A percentile compares a stretch with the other conserved stretches of the same genome.
Evolutionary conservation across 2,888 invertebrate species (phyloP).

Genomic region (Caenorhabditis drosophilae): DNA sequence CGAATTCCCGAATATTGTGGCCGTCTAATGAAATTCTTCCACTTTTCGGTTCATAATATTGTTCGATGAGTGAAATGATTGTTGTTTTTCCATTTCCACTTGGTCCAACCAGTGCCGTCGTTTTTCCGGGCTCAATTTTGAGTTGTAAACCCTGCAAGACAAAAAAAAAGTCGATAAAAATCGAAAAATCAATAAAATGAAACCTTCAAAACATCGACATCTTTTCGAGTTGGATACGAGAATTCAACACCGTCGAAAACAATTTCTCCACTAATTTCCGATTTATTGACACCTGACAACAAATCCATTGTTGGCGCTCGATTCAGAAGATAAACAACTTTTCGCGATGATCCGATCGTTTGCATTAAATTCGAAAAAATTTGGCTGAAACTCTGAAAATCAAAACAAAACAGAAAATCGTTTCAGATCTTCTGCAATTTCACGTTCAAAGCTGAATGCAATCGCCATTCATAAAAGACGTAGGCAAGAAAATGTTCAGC

Average conservation of each 20-base stretch:
- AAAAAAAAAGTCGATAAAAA: neutral
- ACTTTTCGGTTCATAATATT: conserved; percentile 69
- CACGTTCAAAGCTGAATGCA: conserved; percentile 26
- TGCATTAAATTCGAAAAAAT: conserved; percentile 71
- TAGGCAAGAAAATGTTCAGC: conserved; percentile 26
- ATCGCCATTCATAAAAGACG: conserved; percentile 33
- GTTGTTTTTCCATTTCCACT: conserved; percentile 70
- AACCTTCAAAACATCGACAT: conserved; percentile 78
- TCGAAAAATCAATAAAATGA: neutral
- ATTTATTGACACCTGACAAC: conserved; percentile 21
- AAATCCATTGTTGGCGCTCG: conserved; percentile 33
- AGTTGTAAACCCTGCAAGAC: conserved; percentile 30
- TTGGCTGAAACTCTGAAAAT: conserved; percentile 65
- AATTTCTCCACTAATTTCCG: conserved; percentile 75
- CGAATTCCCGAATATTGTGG: conserved; percentile 62
- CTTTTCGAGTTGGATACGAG: conserved; percentile 82
- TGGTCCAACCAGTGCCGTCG: conserved; percentile 71
- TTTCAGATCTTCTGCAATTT: conserved; percentile 5
- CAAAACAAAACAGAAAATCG: too few relatives aligned
- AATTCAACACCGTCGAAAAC: conserved; percentile 79
- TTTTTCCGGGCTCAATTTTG: conserved; percentile 69
- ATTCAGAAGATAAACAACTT: conserved; percentile 53
- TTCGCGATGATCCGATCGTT: conserved; percentile 70
- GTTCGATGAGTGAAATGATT: conserved; percentile 70
- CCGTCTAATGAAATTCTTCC: conserved; percentile 70